A percentile compares a stretch with the other conserved stretches of the same genome.
Evolutionary conservation across 2,797 vertebrate species (phyloP).

Genomic region (Siniperca scherzeri): DNA sequence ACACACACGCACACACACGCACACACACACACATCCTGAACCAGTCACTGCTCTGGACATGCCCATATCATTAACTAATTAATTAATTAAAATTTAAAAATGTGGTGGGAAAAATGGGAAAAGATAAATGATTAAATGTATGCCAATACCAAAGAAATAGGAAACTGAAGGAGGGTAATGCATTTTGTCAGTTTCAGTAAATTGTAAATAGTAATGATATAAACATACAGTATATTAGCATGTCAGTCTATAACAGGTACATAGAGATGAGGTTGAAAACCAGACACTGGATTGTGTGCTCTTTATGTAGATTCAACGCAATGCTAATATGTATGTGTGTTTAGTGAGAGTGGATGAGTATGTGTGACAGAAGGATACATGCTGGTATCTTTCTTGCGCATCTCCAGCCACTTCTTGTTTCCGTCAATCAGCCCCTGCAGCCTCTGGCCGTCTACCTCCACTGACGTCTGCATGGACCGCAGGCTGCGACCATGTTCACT

Average conservation of each 20-base stretch:
- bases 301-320: neutral
- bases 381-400: slow-evolving; percentile 87
- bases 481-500: slow-evolving; percentile 84
- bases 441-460: slow-evolving; percentile 74
- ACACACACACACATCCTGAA: no score
- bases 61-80: no score
- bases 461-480: slow-evolving; percentile 67
- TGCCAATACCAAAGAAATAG: no score
- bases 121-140: no score
- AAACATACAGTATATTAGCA: neutral
- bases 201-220: neutral
- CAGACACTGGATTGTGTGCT: neutral
- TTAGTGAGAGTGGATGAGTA: neutral
- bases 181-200: neutral
- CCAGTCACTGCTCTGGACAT: no score
- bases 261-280: neutral
- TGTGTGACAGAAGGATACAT: slow-evolving; percentile 90
- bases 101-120: no score
- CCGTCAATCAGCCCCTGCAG: slow-evolving; percentile 89
- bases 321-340: neutral
- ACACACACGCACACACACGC: neutral
- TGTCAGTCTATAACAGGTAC: neutral
- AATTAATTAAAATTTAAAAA: no score
- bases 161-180: neutral
- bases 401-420: slow-evolving; percentile 93